Base-by-base conservation (phyloP, 2,888 invertebrate species). In the Heteromyza rotundicornis region DNA sequence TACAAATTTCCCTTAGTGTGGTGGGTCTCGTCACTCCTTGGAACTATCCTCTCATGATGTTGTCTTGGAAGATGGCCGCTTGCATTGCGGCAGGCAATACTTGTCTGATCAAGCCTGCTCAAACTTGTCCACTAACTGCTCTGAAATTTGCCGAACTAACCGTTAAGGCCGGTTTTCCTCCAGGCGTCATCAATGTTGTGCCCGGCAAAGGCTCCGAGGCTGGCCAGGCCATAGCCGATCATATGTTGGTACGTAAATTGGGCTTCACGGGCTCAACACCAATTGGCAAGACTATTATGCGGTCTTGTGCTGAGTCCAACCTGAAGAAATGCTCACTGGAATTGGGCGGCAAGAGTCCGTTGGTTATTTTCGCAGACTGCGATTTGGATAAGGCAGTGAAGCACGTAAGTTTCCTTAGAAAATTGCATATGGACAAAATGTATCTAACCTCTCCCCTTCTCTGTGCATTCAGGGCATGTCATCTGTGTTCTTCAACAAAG, bases 21-120 rank as follows among this genome's bases (percentile, higher is more conserved):
- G 95, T 95, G 75, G 97, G 92, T 0, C 84, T 98, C 16, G 89
- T 98, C 16, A 96, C 96, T 0, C 97, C 98, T 0, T 98, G 98
- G 98, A 98, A 98, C 82, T 98, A 98, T 81, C 98, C 98, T 0
- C 85, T 98, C 10, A 98, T 98, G 98, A 98, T 98, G 98, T 84
- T 98, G 12, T 94, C 96, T 0, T 98, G 97, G 97, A 98, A 98
- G 83, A 96, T 97, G 95, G 96, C 97, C 0, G 95, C 98, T 2
- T 98, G 97, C 77, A 85, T 98, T 52, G 96, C 97, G 0, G 96
- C 97, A 8, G 98, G 98, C 35, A 98, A 98, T 80, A 96, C 97
- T 0, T 96, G 97, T 0, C 90, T 98, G 0, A 93, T 97, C 82
- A 98, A 98, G 82, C 98, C 98, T 0, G 97, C 98, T 0, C 92